phyloP scores from a whole-genome alignment of 53 echinoderm and acorn worm genomes.

The Crossaster papposus region DNA sequence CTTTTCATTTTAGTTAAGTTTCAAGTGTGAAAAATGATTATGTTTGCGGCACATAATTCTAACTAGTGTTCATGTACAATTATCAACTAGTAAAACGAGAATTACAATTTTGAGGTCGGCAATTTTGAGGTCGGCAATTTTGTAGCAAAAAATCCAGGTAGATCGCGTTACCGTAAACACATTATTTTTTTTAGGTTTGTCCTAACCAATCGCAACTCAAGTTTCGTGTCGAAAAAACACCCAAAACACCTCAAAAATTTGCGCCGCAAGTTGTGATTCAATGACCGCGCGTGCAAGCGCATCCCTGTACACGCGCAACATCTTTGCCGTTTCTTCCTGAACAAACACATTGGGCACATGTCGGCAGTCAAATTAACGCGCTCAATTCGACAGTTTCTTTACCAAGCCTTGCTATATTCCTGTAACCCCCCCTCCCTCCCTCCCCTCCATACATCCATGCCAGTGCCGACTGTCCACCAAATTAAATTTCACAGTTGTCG shows the following conservation, averaged over 20 bases:
- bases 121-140: no score
- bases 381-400: background rate
- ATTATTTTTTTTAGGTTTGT: no score
- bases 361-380: conserved; percentile 48
- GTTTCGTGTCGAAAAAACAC: background rate
- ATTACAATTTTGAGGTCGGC: no score
- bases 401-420: no score
- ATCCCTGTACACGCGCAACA: background rate
- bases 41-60: no score
- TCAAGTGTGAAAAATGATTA: no score
- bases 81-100: no score
- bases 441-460: background rate
- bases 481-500: conserved; percentile 65
- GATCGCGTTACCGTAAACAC: no score
- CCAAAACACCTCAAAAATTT: background rate
- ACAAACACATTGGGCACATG: conserved; percentile 51
- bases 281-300: conserved; percentile 45
- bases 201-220: background rate
- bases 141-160: no score
- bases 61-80: no score
- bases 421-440: no score
- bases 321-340: conserved; percentile 3
- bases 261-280: background rate
- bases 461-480: conserved; percentile 31
- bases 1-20: no score